A percentile compares a stretch with the other conserved stretches of the same genome.
phyloP scores from a whole-genome alignment of 2,797 vertebrate genomes.

The Neoniphon sammara region DNA sequence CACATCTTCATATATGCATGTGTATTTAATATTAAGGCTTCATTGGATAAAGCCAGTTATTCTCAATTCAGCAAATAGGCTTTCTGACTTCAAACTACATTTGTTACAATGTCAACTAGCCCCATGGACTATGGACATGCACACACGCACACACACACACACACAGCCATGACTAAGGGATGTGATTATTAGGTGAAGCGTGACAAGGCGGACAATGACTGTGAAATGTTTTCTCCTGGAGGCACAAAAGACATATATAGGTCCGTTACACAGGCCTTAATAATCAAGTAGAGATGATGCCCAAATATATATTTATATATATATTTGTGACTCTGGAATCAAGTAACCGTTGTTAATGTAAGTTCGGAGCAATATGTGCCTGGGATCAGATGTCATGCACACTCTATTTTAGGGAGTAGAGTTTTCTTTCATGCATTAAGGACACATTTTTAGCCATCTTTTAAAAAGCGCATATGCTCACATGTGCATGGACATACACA shows the following conservation, averaged over 20 bases:
- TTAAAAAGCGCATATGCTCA: constrained; percentile 33
- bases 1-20: not conserved
- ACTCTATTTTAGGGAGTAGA: not conserved
- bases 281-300: too few relatives aligned
- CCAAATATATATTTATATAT: too few relatives aligned
- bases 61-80: constrained; percentile 66
- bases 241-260: constrained; percentile 71
- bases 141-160: constrained; percentile 3
- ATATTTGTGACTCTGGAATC: not conserved
- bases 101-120: constrained; percentile 48
- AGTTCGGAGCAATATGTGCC: not conserved
- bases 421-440: not conserved
- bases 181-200: constrained; percentile 71
- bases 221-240: constrained; percentile 71
- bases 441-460: not conserved
- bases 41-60: constrained; percentile 59
- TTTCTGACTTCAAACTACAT: constrained; percentile 57
- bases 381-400: not conserved
- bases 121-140: constrained; percentile 11
- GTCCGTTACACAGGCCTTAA: constrained; percentile 57
- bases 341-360: not conserved
- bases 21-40: constrained; percentile 24
- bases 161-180: constrained; percentile 52
- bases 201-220: constrained; percentile 70
- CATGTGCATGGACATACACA: constrained; percentile 32